These are phyloP conservation scores for Nylanderia fulva DNA, from an alignment of 1,140 invertebrate genomes.

Conservation along the genomic window DNA sequence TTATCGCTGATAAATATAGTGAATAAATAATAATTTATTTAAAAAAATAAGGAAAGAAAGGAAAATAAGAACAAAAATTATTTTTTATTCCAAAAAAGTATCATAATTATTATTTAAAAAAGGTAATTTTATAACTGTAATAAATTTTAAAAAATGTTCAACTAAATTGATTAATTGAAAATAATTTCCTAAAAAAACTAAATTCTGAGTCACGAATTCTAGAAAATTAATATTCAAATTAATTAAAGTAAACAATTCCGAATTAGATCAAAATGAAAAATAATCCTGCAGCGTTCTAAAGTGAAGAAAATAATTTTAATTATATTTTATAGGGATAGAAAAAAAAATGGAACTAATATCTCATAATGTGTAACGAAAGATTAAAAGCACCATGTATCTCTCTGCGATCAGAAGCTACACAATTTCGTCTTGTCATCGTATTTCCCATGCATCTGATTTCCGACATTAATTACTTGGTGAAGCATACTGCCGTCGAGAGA, in stretches of 20 bases:
- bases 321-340: background rate
- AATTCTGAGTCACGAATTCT: background rate
- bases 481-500: background rate
- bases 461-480: conserved; percentile 28
- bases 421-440: background rate
- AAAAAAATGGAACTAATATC: background rate
- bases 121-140: background rate
- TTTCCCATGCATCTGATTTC: conserved; percentile 14
- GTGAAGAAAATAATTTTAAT: background rate
- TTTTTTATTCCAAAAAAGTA: no score
- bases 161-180: conserved; percentile 1
- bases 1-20: background rate
- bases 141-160: background rate
- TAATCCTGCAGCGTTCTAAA: background rate
- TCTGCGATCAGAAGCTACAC: background rate
- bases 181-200: background rate
- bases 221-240: background rate
- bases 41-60: background rate
- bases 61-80: background rate
- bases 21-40: background rate
- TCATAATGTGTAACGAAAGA: background rate
- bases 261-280: background rate
- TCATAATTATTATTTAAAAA: no score
- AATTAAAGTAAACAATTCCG: background rate
- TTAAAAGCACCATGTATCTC: background rate